phyloP scores from a whole-genome alignment of 2,888 invertebrate genomes.

The Harpagoxenus sublaevis region DNA sequence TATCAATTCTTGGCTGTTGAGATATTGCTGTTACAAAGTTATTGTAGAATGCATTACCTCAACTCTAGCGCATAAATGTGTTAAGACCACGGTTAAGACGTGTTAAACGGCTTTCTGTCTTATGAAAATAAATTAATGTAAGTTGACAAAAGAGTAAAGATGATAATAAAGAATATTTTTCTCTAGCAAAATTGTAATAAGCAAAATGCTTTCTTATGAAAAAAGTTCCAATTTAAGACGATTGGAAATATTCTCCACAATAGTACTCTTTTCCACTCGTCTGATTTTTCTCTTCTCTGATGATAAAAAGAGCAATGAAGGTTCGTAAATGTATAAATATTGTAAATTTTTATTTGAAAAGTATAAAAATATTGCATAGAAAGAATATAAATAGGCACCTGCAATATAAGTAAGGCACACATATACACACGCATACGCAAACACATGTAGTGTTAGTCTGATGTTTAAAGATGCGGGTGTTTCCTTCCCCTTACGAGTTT shows the following conservation, averaged over 20 bases:
- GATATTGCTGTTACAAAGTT: constrained; percentile 25
- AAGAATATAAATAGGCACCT: not conserved
- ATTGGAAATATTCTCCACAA: not conserved
- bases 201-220: not conserved
- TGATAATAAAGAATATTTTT: not conserved
- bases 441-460: not conserved
- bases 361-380: not conserved
- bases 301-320: not conserved
- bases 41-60: constrained; percentile 18
- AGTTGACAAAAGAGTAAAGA: not conserved
- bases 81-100: not conserved
- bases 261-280: not conserved
- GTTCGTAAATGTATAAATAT: not conserved
- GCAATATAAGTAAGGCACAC: not conserved
- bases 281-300: too few relatives aligned
- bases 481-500: constrained; percentile 57
- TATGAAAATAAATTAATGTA: not conserved
- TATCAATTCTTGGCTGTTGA: constrained; percentile 4
- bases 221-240: not conserved
- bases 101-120: not conserved
- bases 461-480: constrained; percentile 62
- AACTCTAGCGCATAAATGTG: not conserved
- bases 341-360: not conserved
- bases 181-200: not conserved
- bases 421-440: not conserved